These are phyloP conservation scores for Puffinus mauretanicus DNA, from an alignment of 2,113 vertebrate species.

Conservation along the genomic window DNA sequence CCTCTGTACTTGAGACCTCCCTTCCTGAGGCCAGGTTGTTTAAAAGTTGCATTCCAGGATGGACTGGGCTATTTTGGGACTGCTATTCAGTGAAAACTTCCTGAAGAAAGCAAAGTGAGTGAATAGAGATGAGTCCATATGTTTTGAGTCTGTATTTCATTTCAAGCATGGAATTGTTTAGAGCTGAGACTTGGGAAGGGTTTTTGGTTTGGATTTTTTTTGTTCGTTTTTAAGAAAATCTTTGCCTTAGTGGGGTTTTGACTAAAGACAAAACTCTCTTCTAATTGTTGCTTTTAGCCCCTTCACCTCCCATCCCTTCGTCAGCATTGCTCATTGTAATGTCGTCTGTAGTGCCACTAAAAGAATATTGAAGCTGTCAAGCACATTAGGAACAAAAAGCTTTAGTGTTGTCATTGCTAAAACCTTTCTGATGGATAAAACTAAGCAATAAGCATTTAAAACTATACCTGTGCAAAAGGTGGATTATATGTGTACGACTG, in stretches of 20 bases:
- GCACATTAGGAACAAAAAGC: neutral
- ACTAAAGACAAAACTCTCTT: neutral
- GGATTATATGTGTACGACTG: neutral
- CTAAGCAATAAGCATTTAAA: neutral
- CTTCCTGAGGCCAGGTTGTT: constrained; percentile 28
- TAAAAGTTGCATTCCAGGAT: constrained; percentile 60
- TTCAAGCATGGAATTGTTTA: neutral
- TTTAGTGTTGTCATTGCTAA: neutral
- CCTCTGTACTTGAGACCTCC: constrained; percentile 9
- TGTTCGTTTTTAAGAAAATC: neutral
- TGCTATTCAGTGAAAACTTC: constrained; percentile 51
- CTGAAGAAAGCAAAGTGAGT: neutral
- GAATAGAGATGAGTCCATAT: neutral
- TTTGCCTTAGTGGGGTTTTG: neutral
- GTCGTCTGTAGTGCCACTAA: neutral
- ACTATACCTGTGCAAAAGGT: neutral
- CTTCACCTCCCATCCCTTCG: neutral
- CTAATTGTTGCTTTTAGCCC: neutral
- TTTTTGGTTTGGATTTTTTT: neutral
- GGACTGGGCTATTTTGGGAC: constrained; percentile 58
- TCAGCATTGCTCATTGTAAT: neutral
- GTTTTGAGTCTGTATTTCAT: neutral
- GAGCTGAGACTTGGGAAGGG: neutral
- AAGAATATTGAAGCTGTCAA: neutral
- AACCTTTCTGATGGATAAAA: neutral